A percentile compares a stretch with the other conserved stretches of the same genome.
phyloP scores from a whole-genome alignment of 2,888 invertebrate genomes.

The Coecobrya sp. region DNA sequence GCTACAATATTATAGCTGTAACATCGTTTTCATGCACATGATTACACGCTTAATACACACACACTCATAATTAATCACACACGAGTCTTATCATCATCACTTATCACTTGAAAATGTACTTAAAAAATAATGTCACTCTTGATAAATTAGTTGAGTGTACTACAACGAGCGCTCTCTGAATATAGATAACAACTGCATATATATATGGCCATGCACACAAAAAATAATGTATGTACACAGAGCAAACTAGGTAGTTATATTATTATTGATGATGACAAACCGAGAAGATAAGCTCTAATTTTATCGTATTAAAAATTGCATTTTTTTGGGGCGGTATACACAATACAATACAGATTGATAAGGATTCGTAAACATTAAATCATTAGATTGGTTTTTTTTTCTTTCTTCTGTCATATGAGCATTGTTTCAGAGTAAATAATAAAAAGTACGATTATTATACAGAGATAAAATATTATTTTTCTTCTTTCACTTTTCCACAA shows the following conservation, averaged over 20 bases:
- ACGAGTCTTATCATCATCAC: background rate
- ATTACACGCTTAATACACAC: background rate
- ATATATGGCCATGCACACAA: background rate
- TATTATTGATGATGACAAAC: constrained; percentile 22
- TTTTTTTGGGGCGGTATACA: background rate
- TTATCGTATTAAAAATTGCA: constrained; percentile 41
- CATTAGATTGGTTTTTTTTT: background rate
- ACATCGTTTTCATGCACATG: background rate
- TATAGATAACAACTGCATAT: constrained; percentile 35
- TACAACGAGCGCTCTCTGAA: constrained; percentile 4
- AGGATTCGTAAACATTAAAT: constrained; percentile 6
- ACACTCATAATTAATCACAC: background rate
- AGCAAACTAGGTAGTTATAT: background rate
- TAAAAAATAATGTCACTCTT: constrained; percentile 47
- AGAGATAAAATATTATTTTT: background rate
- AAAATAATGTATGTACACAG: background rate
- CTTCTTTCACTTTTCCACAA: constrained; percentile 28
- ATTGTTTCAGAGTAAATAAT: constrained; percentile 10
- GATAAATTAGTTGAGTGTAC: background rate
- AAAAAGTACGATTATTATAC: background rate
- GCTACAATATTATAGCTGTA: background rate
- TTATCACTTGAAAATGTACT: constrained; percentile 8
- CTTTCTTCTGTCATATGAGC: too few relatives aligned
- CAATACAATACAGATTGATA: background rate
- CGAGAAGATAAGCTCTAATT: background rate